phyloP scores from a whole-genome alignment of 2,797 vertebrate genomes.

The Anguilla megastoma region DNA sequence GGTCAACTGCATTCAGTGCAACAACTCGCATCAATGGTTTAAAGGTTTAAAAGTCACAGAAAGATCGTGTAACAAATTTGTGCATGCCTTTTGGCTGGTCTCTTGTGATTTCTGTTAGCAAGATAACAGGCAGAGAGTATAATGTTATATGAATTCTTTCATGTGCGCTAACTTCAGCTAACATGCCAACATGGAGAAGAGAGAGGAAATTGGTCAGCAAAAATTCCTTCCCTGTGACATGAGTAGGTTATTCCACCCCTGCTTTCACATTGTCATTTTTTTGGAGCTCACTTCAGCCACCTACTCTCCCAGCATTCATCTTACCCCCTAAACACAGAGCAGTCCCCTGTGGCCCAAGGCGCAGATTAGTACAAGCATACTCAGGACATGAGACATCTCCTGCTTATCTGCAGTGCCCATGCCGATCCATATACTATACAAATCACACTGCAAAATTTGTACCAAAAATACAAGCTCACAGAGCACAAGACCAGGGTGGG shows the following conservation, averaged over 20 bases:
- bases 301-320: not conserved
- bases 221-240: not conserved
- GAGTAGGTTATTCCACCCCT: not conserved
- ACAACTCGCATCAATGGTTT: not conserved
- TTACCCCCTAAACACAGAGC: not conserved
- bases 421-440: not conserved
- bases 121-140: not conserved
- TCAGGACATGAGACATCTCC: too few species aligned
- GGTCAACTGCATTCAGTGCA: too few species aligned
- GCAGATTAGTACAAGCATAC: not conserved
- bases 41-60: not conserved
- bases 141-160: not conserved
- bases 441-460: not conserved
- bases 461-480: not conserved
- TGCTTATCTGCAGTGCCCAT: too few species aligned
- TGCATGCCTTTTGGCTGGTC: too few species aligned
- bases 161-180: too few species aligned
- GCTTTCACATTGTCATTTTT: not conserved
- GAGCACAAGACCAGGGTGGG: not conserved
- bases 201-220: not conserved
- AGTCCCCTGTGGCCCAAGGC: not conserved
- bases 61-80: not conserved
- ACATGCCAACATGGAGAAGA: too few species aligned
- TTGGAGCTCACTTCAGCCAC: not conserved
- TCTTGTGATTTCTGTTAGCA: too few species aligned